phyloP scores from a whole-genome alignment of 2,888 invertebrate species.

The Limnephilus lunatus region DNA sequence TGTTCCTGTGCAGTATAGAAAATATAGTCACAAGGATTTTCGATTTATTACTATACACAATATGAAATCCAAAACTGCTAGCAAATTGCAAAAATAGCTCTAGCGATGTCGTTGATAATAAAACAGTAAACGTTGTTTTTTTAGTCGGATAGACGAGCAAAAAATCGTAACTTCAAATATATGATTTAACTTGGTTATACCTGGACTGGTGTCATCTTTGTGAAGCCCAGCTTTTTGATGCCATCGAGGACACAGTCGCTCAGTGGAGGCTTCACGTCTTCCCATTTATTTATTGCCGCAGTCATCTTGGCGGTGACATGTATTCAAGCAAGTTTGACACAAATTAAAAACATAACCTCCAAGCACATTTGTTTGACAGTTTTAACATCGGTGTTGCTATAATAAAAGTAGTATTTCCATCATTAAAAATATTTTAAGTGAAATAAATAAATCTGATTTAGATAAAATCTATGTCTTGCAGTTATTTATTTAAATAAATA shows the following conservation, averaged over 20 bases:
- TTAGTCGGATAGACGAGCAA: not conserved
- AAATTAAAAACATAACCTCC: conserved; percentile 4
- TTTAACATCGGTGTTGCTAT: not conserved
- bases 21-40: not conserved
- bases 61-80: not conserved
- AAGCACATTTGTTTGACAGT: conserved; percentile 47
- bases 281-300: conserved; percentile 75
- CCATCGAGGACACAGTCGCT: conserved; percentile 76
- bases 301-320: not conserved
- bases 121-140: not conserved
- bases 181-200: conserved; percentile 65
- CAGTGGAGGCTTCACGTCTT: conserved; percentile 72
- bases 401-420: not conserved
- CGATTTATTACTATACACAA: not conserved
- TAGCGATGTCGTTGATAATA: not conserved
- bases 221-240: conserved; percentile 76
- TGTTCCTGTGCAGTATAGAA: too few relatives aligned
- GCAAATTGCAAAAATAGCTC: not conserved
- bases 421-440: not conserved
- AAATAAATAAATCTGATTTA: too few relatives aligned
- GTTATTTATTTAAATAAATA: too few relatives aligned
- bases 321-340: not conserved
- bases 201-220: conserved; percentile 79
- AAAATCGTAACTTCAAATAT: not conserved
- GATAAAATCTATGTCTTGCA: too few relatives aligned